Evolutionary conservation across 2,888 invertebrate genomes (phyloP).

Genomic region (Cancer borealis): DNA sequence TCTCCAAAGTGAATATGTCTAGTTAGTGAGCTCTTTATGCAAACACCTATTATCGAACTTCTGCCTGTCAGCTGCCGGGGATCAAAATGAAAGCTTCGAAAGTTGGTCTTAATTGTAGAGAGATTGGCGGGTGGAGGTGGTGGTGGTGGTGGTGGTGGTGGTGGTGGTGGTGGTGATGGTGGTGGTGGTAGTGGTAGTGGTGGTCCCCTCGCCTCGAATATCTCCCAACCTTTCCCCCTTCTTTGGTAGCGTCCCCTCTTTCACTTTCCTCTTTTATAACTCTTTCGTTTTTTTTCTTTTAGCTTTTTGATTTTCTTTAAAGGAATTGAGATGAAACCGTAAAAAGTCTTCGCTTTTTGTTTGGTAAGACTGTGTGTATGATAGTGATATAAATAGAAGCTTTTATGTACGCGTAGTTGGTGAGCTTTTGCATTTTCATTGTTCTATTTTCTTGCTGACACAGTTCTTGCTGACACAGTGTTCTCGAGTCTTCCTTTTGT

Average conservation of each 20-base stretch:
- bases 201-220: neutral
- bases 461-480: too few relatives aligned
- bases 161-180: neutral
- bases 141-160: neutral
- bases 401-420: neutral
- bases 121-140: neutral
- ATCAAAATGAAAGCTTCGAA: neutral
- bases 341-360: neutral
- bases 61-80: neutral
- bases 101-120: constrained; percentile 40
- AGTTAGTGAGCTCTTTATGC: constrained; percentile 41
- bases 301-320: neutral
- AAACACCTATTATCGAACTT: constrained; percentile 34
- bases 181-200: neutral
- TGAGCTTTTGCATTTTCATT: too few relatives aligned
- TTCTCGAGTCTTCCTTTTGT: too few relatives aligned
- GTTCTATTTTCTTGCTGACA: too few relatives aligned
- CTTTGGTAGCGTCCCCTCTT: neutral
- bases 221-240: neutral
- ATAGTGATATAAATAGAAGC: constrained; percentile 1
- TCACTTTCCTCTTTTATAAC: neutral
- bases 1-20: neutral
- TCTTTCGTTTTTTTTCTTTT: neutral
- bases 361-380: neutral
- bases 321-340: neutral